phyloP scores from a whole-genome alignment of 2,888 invertebrate genomes.

The Ptychoptera contaminata region DNA sequence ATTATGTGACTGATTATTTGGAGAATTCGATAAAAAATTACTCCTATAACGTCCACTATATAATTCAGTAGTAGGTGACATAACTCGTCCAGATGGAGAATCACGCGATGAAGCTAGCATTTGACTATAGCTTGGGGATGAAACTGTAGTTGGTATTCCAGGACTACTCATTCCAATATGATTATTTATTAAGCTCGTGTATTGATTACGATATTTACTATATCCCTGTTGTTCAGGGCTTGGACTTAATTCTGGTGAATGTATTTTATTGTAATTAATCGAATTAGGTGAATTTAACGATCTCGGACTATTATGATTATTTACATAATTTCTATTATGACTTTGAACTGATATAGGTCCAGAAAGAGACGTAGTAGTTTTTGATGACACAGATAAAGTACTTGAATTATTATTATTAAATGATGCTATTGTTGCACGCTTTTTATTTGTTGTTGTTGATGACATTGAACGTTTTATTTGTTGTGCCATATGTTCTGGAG shows the following conservation, averaged over 20 bases:
- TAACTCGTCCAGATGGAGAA: conserved; percentile 2
- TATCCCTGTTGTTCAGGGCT: conserved; percentile 10
- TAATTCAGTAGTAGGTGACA: conserved; percentile 2
- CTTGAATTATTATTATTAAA: conserved; percentile 3
- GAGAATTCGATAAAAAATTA: conserved; percentile 13
- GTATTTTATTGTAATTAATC: conserved; percentile 7
- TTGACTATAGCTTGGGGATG: conserved; percentile 3
- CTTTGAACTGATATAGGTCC: background rate
- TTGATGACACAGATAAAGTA: conserved; percentile 2
- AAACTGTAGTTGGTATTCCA: conserved; percentile 1
- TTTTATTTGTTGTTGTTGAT: conserved; percentile 2
- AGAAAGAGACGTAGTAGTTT: conserved; percentile 6
- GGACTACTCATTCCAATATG: background rate
- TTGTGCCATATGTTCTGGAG: conserved; percentile 18
- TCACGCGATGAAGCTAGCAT: conserved; percentile 2
- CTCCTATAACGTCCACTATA: conserved; percentile 7
- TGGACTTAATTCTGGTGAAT: conserved; percentile 11
- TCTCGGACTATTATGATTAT: conserved; percentile 7
- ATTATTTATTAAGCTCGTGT: too few relatives aligned
- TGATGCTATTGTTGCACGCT: background rate
- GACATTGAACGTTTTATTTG: conserved; percentile 16
- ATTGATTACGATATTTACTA: conserved; percentile 1
- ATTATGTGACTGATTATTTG: conserved; percentile 13
- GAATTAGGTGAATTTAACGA: conserved; percentile 7
- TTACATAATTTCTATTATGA: conserved; percentile 3